Evolutionary conservation across 2,888 invertebrate species (phyloP).

Genomic region (Nephrotoma flavescens): DNA sequence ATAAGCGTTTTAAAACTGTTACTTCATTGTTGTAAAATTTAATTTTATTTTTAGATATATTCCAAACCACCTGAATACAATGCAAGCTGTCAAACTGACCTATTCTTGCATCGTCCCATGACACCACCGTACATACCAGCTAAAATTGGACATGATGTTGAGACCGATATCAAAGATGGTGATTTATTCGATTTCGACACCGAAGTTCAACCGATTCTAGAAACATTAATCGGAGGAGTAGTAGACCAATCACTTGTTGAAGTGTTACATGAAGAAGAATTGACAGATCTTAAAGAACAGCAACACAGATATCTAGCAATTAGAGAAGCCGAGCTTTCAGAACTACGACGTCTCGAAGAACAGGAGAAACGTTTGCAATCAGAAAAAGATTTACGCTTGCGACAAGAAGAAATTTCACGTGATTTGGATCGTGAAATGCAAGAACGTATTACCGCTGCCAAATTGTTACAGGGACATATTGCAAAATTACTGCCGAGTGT

Average conservation of each 20-base stretch:
- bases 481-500: constrained; percentile 74
- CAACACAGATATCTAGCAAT: constrained; percentile 34
- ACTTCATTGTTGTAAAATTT: neutral
- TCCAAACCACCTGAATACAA: constrained; percentile 58
- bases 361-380: constrained; percentile 52
- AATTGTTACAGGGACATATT: constrained; percentile 73
- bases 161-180: constrained; percentile 79
- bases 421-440: constrained; percentile 57
- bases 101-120: constrained; percentile 67
- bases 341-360: constrained; percentile 65
- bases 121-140: constrained; percentile 66
- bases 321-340: constrained; percentile 68
- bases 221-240: constrained; percentile 78
- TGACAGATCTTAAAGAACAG: constrained; percentile 64
- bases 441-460: constrained; percentile 66
- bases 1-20: constrained; percentile 6
- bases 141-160: constrained; percentile 63
- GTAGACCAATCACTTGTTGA: constrained; percentile 80
- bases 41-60: constrained; percentile 33
- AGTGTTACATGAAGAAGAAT: constrained; percentile 85
- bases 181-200: constrained; percentile 89
- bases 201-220: constrained; percentile 80
- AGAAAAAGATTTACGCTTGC: constrained; percentile 59
- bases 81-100: constrained; percentile 74
- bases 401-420: constrained; percentile 50